phyloP scores from a whole-genome alignment of 2,797 vertebrate genomes.

The Sebastes elongatus region DNA sequence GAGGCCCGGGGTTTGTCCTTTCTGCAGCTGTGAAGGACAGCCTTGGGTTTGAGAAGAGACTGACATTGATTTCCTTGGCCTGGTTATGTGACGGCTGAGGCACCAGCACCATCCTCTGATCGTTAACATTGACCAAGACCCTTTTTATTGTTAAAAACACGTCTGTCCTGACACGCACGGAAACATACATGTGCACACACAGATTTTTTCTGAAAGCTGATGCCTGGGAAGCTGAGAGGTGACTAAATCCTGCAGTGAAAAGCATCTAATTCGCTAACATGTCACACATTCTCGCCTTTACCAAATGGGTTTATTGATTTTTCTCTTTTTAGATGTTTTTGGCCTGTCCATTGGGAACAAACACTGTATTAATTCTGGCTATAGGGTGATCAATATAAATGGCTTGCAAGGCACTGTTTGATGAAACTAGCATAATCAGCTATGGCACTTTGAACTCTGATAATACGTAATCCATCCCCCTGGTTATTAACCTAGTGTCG shows the following conservation, averaged over 20 bases:
- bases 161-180: not conserved
- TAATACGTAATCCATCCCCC: conserved; percentile 9
- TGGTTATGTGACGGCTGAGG: conserved; percentile 54
- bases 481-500: conserved; percentile 4
- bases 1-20: conserved; percentile 75
- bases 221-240: not conserved
- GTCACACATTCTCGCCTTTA: conserved; percentile 36
- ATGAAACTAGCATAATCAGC: conserved; percentile 52
- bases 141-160: not conserved
- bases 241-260: conserved; percentile 28
- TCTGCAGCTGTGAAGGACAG: conserved; percentile 72
- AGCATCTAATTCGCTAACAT: conserved; percentile 53
- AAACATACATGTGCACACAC: not conserved
- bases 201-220: not conserved
- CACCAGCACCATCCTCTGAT: conserved; percentile 38
- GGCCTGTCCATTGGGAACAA: conserved; percentile 23
- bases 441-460: conserved; percentile 16
- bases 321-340: conserved; percentile 45
- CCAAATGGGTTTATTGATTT: conserved; percentile 65
- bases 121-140: conserved; percentile 32
- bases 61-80: conserved; percentile 71
- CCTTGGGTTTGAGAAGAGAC: conserved; percentile 64
- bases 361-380: conserved; percentile 61
- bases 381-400: conserved; percentile 46
- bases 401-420: conserved; percentile 36